Evolutionary conservation across 2,797 vertebrate species (phyloP).

Genomic region (Melanotaenia boesemani): DNA sequence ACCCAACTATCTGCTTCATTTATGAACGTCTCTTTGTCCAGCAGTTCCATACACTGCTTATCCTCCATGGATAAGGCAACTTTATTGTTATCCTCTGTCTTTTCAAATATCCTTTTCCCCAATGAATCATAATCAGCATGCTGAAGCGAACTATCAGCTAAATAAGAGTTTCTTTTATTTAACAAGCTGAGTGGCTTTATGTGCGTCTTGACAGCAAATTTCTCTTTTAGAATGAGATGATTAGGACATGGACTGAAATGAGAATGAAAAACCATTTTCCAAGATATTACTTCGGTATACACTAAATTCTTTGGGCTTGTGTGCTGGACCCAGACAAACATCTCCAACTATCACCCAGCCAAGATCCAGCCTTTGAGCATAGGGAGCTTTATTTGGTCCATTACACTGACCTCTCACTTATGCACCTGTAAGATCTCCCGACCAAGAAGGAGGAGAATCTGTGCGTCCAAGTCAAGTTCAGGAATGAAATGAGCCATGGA

Average conservation of each 20-base stretch:
- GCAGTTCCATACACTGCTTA: neutral
- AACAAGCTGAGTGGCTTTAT: too few species aligned
- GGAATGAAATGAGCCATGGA: too few species aligned
- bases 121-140: too few species aligned
- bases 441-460: slow-evolving; percentile 7
- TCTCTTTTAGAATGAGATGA: neutral
- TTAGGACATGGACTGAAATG: neutral
- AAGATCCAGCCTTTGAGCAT: neutral
- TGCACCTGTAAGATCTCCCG: neutral
- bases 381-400: neutral
- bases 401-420: neutral
- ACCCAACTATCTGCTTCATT: neutral
- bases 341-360: neutral
- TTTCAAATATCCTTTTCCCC: too few species aligned
- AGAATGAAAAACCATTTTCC: neutral
- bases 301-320: neutral
- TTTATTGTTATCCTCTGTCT: neutral
- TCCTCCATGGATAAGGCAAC: slow-evolving; percentile 1
- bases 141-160: too few species aligned
- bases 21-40: neutral
- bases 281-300: neutral
- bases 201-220: too few species aligned
- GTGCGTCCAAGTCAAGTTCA: neutral
- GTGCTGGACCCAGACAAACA: neutral
- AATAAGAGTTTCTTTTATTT: too few species aligned